These are phyloP conservation scores for Oegoconia quadripuncta DNA, from an alignment of 2,888 invertebrate genomes.

Conservation along the genomic window DNA sequence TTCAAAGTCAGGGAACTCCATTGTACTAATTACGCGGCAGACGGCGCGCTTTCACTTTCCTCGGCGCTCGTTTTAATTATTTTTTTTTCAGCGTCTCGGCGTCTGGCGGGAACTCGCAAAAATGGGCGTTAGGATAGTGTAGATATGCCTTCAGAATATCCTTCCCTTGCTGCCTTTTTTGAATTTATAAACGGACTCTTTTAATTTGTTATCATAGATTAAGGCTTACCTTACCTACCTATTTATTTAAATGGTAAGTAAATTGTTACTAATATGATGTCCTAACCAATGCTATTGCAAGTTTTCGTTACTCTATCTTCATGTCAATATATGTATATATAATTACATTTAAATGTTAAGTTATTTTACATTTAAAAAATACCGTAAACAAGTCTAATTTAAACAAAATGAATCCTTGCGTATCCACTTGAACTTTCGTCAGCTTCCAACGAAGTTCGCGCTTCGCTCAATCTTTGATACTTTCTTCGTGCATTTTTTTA, in stretches of 20 bases:
- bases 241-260: too few relatives aligned
- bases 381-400: neutral
- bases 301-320: too few relatives aligned
- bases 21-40: slow-evolving; percentile 79
- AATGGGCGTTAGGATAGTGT: slow-evolving; percentile 47
- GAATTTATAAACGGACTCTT: too few relatives aligned
- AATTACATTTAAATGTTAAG: slow-evolving; percentile 12
- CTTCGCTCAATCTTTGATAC: slow-evolving; percentile 78
- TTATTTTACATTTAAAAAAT: slow-evolving; percentile 2
- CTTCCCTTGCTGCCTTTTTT: neutral
- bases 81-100: slow-evolving; percentile 76
- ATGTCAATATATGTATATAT: too few relatives aligned
- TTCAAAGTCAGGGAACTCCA: slow-evolving; percentile 79
- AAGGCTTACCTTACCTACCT: too few relatives aligned
- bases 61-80: slow-evolving; percentile 76
- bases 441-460: slow-evolving; percentile 68
- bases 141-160: slow-evolving; percentile 24
- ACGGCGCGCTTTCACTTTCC: slow-evolving; percentile 77
- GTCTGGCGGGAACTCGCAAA: slow-evolving; percentile 74
- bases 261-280: too few relatives aligned
- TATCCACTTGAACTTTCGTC: slow-evolving; percentile 45
- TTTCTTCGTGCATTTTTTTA: slow-evolving; percentile 79
- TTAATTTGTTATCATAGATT: too few relatives aligned
- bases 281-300: too few relatives aligned
- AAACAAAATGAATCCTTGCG: slow-evolving; percentile 7